Conservation (phyloP, 2,113 vertebrate genomes). For the Cettia cetti region DNA sequence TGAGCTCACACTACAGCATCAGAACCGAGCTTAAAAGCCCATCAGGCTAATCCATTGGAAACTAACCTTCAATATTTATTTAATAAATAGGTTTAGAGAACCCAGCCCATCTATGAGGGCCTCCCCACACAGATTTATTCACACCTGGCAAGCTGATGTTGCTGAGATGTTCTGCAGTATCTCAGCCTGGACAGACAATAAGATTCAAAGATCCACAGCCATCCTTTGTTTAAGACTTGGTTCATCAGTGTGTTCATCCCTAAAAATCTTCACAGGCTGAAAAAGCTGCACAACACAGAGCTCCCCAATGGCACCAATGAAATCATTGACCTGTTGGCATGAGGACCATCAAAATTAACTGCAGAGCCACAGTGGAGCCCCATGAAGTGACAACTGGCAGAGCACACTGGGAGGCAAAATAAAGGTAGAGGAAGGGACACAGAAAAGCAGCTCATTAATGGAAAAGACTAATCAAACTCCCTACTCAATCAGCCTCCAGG, state of each 20-base stretch:
- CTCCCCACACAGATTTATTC: not conserved
- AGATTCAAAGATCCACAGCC: not conserved
- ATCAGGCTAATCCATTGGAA: conserved; percentile 38
- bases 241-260: not conserved
- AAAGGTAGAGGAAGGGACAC: not conserved
- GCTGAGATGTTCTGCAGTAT: not conserved
- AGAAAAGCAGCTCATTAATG: not conserved
- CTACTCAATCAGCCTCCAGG: not conserved
- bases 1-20: conserved; percentile 50
- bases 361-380: not conserved
- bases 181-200: not conserved
- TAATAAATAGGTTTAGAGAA: not conserved
- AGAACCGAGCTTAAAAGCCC: conserved; percentile 11
- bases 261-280: not conserved
- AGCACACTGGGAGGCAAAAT: not conserved
- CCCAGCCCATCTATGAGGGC: not conserved
- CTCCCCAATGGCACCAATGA: not conserved
- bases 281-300: not conserved
- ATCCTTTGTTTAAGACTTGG: not conserved
- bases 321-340: not conserved
- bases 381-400: not conserved
- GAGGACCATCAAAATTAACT: not conserved
- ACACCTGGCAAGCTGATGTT: not conserved
- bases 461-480: not conserved
- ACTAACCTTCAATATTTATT: not conserved